phyloP scores from a whole-genome alignment of 2,113 vertebrate species.

The Burhinus oedicnemus region DNA sequence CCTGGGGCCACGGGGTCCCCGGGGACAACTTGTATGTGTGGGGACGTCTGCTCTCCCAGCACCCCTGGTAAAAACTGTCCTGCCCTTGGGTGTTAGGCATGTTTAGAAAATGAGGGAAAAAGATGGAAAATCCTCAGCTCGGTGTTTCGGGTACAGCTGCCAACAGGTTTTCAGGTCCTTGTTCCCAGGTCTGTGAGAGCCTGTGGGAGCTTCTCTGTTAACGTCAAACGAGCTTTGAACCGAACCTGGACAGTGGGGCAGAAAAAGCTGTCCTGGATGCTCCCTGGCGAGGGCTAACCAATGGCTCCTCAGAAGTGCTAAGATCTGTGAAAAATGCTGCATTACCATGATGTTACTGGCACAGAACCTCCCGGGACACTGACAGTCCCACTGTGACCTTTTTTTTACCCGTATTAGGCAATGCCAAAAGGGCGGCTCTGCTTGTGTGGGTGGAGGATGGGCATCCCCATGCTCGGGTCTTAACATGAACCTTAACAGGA shows the following conservation, averaged over 20 bases:
- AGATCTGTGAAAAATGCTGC: background rate
- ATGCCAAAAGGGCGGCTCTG: no score
- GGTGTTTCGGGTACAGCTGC: background rate
- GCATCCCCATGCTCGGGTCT: no score
- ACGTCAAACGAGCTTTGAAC: background rate
- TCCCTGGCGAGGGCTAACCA: background rate
- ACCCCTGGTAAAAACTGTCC: background rate
- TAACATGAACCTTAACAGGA: background rate
- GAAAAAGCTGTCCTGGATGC: background rate
- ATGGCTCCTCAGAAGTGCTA: background rate
- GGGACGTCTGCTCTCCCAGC: background rate
- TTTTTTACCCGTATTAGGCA: background rate
- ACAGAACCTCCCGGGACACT: background rate
- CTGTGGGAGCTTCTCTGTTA: background rate
- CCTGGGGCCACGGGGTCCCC: background rate
- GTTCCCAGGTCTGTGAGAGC: background rate
- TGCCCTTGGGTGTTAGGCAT: background rate
- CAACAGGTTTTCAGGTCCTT: background rate
- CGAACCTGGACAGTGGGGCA: background rate
- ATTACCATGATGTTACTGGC: background rate
- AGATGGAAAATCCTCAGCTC: background rate
- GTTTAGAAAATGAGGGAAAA: background rate
- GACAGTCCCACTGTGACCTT: accelerated
- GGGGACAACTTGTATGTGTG: accelerated
- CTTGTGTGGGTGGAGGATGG: background rate